Base-by-base conservation (phyloP, 2,888 invertebrate species). In the Myopa tessellatipennis region DNA sequence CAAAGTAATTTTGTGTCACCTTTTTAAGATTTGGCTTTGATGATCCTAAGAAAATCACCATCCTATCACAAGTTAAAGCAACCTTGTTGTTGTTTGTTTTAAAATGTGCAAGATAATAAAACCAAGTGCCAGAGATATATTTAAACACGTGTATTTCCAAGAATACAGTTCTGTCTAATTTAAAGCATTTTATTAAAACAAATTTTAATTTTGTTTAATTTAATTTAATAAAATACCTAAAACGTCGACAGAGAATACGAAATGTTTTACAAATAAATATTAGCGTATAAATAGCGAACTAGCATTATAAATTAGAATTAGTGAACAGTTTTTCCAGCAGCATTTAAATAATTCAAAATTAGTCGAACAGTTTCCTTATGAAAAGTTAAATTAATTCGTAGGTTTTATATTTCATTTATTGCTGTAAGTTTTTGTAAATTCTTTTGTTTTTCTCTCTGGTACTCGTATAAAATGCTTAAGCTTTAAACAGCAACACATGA, bases 401-500 rank as follows among this genome's bases (percentile, higher is more conserved):
- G 45, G 3, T 55, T 55, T 55, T 55, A 55, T 55, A 50, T 10
- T 50, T 50, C 1, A 10, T 50, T 50, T 50, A 50, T 16, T 55
- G n/a, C 5, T n/a, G n/a, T 8, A 16, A 45, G 3, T 45, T 10
- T 45, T 45, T 55, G 5, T 10, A 55, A 55, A 16, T 55, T 55
- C 14, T 12, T 63, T 69, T 76, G 4, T 61, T 55, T 55, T 16
- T 38, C 26, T 38, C 69, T 68, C 69, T 76, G 71, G 52, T 76
- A 71, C 71, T n/a, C 10, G 55, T n/a, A n/a, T 55, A 58, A 67
- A 50, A 40, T 70, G 76, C 76, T 76, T 76, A 65, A 65, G 65
- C 76, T 71, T 76, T 69, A 26, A 55, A 40, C 38, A 71, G 76
- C 76, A 65, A 75, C 14, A 34, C 36, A 36, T 65, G 36, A 10